Conservation (phyloP, 2,797 vertebrate genomes). For the Hippopotamyrus pictus region DNA sequence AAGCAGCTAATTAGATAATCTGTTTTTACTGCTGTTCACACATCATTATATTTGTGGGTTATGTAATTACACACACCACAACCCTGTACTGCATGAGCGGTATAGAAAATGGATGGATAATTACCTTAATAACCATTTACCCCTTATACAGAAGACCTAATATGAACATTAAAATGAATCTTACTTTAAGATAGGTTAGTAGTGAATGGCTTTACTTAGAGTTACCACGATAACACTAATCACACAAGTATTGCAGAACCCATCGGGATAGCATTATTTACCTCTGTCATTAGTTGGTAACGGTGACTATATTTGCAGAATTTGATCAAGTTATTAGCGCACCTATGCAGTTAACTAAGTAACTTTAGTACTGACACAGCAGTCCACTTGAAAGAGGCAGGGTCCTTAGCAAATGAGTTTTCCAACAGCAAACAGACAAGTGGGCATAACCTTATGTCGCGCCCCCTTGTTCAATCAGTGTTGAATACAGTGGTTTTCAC, state of each 20-base stretch:
- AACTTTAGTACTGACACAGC: neutral
- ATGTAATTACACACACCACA: neutral
- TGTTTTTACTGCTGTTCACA: neutral
- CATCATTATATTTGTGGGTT: neutral
- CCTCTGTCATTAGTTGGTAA: neutral
- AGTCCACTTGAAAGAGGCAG: neutral
- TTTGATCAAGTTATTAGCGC: neutral
- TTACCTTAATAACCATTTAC: neutral
- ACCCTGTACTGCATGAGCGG: neutral
- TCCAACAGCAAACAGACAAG: neutral
- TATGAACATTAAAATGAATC: neutral
- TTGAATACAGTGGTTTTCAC: neutral
- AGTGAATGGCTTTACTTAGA: neutral
- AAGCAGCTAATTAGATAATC: neutral
- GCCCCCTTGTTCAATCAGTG: neutral
- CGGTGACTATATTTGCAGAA: neutral
- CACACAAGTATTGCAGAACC: neutral
- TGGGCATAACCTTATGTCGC: neutral
- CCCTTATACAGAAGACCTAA: neutral
- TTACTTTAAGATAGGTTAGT: neutral
- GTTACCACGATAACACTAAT: neutral
- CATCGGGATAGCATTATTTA: neutral
- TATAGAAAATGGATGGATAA: neutral
- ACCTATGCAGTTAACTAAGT: neutral
- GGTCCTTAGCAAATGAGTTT: neutral